A percentile compares a stretch with the other conserved stretches of the same genome.
Evolutionary conservation across 1,140 invertebrate species (phyloP).

Genomic region (Berghia stephanieae): DNA sequence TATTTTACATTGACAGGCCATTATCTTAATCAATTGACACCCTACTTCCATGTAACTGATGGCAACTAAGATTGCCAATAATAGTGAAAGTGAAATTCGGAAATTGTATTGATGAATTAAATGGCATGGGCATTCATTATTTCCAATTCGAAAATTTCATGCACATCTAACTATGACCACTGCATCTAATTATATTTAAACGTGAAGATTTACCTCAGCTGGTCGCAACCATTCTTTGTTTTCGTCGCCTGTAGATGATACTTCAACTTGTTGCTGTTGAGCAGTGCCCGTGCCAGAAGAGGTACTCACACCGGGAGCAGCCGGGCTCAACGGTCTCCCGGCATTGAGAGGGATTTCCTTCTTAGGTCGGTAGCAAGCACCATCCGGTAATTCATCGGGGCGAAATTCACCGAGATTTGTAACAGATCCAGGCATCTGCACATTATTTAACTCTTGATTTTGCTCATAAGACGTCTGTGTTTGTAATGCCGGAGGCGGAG

Average conservation of each 20-base stretch:
- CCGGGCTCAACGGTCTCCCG: too few relatives aligned
- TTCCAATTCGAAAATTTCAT: neutral
- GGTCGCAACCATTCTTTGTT: slow-evolving; percentile 12
- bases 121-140: neutral
- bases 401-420: slow-evolving; percentile 35
- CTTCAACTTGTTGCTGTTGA: slow-evolving; percentile 33
- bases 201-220: slow-evolving; percentile 18
- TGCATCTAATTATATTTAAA: neutral
- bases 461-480: neutral
- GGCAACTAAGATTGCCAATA: too few relatives aligned
- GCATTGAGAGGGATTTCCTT: slow-evolving; percentile 33
- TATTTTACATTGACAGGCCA: too few relatives aligned
- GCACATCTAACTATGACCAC: neutral
- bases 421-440: slow-evolving; percentile 14
- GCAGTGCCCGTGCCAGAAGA: too few relatives aligned
- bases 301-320: too few relatives aligned
- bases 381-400: slow-evolving; percentile 52
- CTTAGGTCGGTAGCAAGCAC: slow-evolving; percentile 48
- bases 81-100: too few relatives aligned
- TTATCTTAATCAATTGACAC: too few relatives aligned
- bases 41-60: too few relatives aligned
- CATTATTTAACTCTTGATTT: neutral
- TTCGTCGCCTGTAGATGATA: neutral
- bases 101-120: too few relatives aligned
- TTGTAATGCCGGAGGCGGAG: slow-evolving; percentile 31